Percentiles rank a stretch among this genome's conserved stretches.
phyloP scores from a whole-genome alignment of 2,888 invertebrate species.

The Pollenia amentaria region DNA sequence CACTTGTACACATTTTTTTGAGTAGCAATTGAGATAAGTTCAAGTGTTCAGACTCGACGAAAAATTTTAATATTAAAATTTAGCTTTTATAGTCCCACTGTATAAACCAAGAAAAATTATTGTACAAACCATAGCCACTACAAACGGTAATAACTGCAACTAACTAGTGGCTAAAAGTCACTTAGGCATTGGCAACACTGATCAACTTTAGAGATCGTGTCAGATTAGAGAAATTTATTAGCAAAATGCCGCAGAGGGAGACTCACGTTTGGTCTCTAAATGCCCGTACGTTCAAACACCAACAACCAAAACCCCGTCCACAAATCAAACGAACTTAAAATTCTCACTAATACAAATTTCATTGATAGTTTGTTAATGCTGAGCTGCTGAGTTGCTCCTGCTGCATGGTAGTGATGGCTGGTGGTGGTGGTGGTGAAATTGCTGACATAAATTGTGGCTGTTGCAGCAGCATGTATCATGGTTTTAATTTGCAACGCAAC shows the following conservation, averaged over 20 bases:
- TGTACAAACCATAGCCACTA: constrained; percentile 7
- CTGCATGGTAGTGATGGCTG: not conserved
- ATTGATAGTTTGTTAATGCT: constrained; percentile 67
- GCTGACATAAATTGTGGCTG: constrained; percentile 47
- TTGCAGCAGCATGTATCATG: constrained; percentile 29
- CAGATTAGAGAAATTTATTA: constrained; percentile 78
- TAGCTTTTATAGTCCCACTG: constrained; percentile 14
- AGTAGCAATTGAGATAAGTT: too few species aligned
- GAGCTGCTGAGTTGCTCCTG: constrained; percentile 6
- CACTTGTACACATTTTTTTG: too few species aligned
- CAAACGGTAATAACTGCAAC: constrained; percentile 58
- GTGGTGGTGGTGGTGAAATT: constrained; percentile 34
- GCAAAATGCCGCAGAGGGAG: constrained; percentile 72
- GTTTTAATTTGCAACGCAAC: constrained; percentile 67
- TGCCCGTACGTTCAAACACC: constrained; percentile 52
- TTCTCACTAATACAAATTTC: constrained; percentile 53
- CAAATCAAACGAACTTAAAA: constrained; percentile 27
- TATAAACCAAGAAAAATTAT: not conserved
- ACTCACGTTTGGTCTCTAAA: constrained; percentile 63
- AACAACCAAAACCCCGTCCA: constrained; percentile 39
- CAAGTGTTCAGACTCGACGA: too few species aligned
- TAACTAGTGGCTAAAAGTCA: constrained; percentile 67
- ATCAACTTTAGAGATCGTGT: constrained; percentile 77
- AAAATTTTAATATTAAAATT: too few species aligned
- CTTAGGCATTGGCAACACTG: constrained; percentile 74